phyloP scores from a whole-genome alignment of 1,140 invertebrate species.

The Solen grandis region DNA sequence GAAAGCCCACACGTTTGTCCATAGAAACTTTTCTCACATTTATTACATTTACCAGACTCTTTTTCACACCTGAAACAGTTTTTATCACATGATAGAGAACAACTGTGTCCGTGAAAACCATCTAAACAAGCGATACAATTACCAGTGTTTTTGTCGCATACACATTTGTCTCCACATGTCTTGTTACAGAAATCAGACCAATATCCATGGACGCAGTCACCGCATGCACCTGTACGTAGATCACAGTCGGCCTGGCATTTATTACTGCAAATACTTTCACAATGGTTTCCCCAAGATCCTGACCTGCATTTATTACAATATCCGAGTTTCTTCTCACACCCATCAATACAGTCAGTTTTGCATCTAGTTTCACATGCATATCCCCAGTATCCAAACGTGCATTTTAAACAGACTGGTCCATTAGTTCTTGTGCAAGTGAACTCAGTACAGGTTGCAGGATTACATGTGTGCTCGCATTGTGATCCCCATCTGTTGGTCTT shows the following conservation, averaged over 20 bases:
- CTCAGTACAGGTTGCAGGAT: not conserved
- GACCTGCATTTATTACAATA: conserved; percentile 6
- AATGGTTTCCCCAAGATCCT: conserved; percentile 15
- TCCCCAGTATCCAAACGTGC: not conserved
- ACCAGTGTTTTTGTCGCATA: not conserved
- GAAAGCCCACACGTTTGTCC: not conserved
- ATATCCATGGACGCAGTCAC: conserved; percentile 3
- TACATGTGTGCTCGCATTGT: not conserved
- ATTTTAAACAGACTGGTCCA: not conserved
- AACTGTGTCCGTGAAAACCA: not conserved
- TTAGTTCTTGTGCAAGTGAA: not conserved
- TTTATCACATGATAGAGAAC: not conserved
- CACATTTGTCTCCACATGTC: not conserved
- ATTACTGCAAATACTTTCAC: not conserved
- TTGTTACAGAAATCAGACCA: conserved; percentile 5
- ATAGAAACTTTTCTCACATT: conserved; percentile 10
- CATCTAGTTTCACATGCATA: not conserved
- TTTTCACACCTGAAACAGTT: conserved; percentile 7
- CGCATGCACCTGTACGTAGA: conserved; percentile 1
- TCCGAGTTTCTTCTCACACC: conserved; percentile 12
- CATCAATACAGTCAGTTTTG: not conserved
- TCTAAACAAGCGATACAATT: not conserved
- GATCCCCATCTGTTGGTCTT: not conserved
- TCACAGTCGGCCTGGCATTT: not conserved
- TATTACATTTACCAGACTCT: not conserved